These are phyloP conservation scores for Anguilla obscura DNA, from an alignment of 2,797 vertebrate genomes.

Conservation along the genomic window DNA sequence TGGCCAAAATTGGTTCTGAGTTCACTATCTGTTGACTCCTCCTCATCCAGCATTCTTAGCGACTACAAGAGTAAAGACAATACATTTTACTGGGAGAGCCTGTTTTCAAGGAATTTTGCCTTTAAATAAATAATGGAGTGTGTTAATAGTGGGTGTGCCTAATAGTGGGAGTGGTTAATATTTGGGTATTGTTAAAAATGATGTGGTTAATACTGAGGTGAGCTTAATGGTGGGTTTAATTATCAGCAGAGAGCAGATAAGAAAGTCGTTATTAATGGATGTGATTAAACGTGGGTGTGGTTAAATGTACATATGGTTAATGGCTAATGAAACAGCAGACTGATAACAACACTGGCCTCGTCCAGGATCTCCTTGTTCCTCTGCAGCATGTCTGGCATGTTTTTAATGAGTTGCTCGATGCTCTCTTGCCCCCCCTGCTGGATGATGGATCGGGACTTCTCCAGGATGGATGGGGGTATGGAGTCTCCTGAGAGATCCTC, in stretches of 20 bases:
- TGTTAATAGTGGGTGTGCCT: neutral
- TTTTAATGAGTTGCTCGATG: slow-evolving; percentile 89
- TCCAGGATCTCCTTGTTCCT: slow-evolving; percentile 96
- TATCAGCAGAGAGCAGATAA: neutral
- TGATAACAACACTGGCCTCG: slow-evolving; percentile 71
- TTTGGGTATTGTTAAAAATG: neutral
- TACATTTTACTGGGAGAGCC: neutral
- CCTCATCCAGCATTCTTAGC: slow-evolving; percentile 87
- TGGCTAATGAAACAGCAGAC: neutral
- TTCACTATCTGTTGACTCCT: slow-evolving; percentile 92
- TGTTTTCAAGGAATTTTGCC: neutral
- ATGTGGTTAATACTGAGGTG: neutral
- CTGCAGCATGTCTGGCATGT: slow-evolving; percentile 90
- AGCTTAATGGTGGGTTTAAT: neutral
- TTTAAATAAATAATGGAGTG: neutral
- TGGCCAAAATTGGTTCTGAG: slow-evolving; percentile 91
- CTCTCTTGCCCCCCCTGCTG: slow-evolving; percentile 92
- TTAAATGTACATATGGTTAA: neutral
- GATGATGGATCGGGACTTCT: slow-evolving; percentile 85
- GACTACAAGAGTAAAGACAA: slow-evolving; percentile 68
- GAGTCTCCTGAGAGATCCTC: slow-evolving; percentile 96
- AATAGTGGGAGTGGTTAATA: neutral
- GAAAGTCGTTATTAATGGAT: neutral
- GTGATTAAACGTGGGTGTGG: neutral
- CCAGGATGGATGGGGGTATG: slow-evolving; percentile 91